Conservation (phyloP, 2,888 invertebrate genomes). For the Zootermopsis nevadensis region DNA sequence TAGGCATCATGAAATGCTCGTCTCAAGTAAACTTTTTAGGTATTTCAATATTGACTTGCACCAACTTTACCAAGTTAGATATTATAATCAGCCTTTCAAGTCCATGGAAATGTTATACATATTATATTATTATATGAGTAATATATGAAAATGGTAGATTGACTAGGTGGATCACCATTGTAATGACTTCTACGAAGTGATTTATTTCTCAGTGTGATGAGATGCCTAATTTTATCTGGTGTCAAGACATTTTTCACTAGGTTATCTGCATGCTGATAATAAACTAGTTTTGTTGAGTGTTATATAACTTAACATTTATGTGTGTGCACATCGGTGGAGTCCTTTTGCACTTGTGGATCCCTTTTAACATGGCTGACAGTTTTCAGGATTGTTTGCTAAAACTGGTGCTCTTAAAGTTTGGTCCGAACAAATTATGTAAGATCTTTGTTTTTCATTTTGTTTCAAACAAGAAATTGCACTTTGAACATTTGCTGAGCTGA, state of each 20-base stretch:
- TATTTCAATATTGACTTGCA: neutral
- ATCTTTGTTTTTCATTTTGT: no score
- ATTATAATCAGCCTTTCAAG: neutral
- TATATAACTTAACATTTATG: neutral
- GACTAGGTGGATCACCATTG: conserved; percentile 9
- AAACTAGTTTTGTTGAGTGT: neutral
- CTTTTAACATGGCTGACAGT: no score
- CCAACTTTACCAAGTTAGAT: neutral
- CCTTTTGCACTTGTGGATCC: no score
- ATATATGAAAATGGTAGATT: neutral
- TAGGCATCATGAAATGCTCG: neutral
- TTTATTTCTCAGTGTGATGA: conserved; percentile 16
- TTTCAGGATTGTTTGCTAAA: no score
- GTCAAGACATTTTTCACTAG: conserved; percentile 3
- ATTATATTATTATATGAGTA: neutral
- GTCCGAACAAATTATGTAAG: no score
- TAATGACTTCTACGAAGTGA: conserved; percentile 7
- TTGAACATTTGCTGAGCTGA: no score
- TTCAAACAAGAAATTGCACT: no score
- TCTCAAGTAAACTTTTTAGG: no score
- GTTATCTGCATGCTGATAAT: neutral
- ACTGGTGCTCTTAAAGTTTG: no score
- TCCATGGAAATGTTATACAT: conserved; percentile 15
- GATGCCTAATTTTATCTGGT: conserved; percentile 16
- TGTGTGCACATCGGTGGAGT: no score